These are phyloP conservation scores for Pyrgilauda ruficollis DNA, from an alignment of 2,113 vertebrate genomes.

Conservation along the genomic window DNA sequence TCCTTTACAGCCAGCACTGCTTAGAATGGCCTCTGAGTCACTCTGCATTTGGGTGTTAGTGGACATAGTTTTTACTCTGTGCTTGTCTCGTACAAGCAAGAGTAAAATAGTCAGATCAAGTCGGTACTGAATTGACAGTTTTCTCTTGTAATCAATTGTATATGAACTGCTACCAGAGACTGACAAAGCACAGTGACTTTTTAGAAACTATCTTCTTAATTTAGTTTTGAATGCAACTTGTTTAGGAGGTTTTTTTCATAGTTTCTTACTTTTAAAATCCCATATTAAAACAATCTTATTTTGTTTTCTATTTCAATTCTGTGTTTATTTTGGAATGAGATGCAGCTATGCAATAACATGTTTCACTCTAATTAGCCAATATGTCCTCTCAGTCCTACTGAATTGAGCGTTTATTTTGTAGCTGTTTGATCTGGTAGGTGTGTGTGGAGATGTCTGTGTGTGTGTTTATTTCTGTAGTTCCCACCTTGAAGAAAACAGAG, in stretches of 20 bases:
- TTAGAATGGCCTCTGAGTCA: background rate
- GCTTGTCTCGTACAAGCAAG: background rate
- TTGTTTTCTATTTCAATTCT: background rate
- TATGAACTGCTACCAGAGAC: background rate
- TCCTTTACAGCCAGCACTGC: background rate
- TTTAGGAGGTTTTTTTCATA: background rate
- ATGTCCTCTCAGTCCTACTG: background rate
- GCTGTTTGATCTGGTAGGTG: background rate
- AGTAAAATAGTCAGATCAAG: background rate
- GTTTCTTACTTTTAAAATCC: background rate
- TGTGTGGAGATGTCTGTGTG: fast-evolving
- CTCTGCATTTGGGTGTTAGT: background rate
- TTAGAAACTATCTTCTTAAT: background rate
- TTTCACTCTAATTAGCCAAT: background rate
- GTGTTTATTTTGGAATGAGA: background rate
- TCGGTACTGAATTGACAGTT: background rate
- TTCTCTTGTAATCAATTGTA: background rate
- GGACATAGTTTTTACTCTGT: background rate
- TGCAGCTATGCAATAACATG: background rate
- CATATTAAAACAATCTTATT: background rate
- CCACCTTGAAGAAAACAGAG: background rate
- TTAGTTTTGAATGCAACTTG: background rate
- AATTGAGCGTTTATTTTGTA: background rate
- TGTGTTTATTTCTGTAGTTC: background rate
- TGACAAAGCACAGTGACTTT: background rate